Evolutionary conservation across 1,140 invertebrate genomes (phyloP), one percentile per base, ranked within the genome.

Genomic region (Charaxes varanes): DNA sequence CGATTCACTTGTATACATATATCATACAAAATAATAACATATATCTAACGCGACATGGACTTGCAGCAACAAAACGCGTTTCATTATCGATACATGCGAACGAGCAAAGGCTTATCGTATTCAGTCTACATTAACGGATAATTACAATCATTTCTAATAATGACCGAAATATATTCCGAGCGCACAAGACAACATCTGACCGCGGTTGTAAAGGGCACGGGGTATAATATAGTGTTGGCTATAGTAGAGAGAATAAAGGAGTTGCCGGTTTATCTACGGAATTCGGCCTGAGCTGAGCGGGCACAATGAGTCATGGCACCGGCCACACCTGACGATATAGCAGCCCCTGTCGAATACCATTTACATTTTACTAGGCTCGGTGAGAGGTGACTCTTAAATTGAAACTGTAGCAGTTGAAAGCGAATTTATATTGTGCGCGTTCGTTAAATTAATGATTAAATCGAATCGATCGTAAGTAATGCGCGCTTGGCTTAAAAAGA

Each of bases 261-360:
- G 67, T 76, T 77, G 68, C 58, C 62, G 65, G 63, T 76, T n/a
- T 71, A 73, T 80, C 70, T 77, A 66, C 61, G 76, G 76, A 76
- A 80, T 80, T 80, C 62, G 68, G 59, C 38, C 55, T 54, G 64
- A 51, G 59, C 55, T 54, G 64, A 51, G 59, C 53, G 53, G 57
- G 52, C 55, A 50, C 57, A 48, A 53, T 80, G 72, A 80, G 41
- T 78, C 72, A 78, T 58, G 51, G 46, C 46, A 41, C 43, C 60
- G 66, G 69, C 73, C 72, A 76, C 76, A 76, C 76, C 76, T 77
- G 76, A 77, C 60, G 67, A 68, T 54, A 56, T 54, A 56, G 53
- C 54, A 61, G 62, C 51, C 56, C 53, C 56, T 69, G 58, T 61
- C 61, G 62, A 71, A 77, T 72, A 63, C 68, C 68, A 59, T 49